These are phyloP conservation scores for Chalcis sispes DNA, from an alignment of 2,888 invertebrate species.

Conservation along the genomic window DNA sequence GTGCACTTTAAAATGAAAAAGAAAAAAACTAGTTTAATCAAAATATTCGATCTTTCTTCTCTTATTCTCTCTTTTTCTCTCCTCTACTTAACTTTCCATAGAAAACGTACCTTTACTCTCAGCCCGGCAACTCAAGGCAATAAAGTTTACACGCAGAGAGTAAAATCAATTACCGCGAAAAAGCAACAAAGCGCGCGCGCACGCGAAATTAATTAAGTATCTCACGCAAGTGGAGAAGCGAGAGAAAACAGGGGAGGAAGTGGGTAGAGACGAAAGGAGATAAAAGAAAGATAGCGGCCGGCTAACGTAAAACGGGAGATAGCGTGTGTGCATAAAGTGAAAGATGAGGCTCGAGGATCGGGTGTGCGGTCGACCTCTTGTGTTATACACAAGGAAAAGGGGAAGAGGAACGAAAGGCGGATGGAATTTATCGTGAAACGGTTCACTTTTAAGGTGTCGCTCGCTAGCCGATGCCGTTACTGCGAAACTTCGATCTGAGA, in stretches of 20 bases:
- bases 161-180: slow-evolving; percentile 12
- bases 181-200: slow-evolving; percentile 1
- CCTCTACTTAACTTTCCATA: too few relatives aligned
- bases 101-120: too few relatives aligned
- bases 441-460: background rate
- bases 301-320: background rate
- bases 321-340: slow-evolving; percentile 35
- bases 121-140: too few relatives aligned
- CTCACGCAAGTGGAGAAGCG: background rate
- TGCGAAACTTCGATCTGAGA: background rate
- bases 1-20: too few relatives aligned
- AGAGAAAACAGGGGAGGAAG: slow-evolving; percentile 21
- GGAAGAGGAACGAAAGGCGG: too few relatives aligned
- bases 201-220: background rate
- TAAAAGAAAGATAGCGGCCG: slow-evolving; percentile 27
- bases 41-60: too few relatives aligned
- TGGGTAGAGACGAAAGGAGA: too few relatives aligned
- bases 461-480: background rate
- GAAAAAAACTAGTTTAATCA: too few relatives aligned
- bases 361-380: background rate
- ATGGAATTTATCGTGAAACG: slow-evolving; percentile 32
- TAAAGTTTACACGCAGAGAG: too few relatives aligned
- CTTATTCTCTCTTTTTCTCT: too few relatives aligned
- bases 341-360: slow-evolving; percentile 35
- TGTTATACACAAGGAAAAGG: slow-evolving; percentile 47